Evolutionary conservation across 1,140 invertebrate genomes (phyloP).

Genomic region (Oncopodura yosiiana): DNA sequence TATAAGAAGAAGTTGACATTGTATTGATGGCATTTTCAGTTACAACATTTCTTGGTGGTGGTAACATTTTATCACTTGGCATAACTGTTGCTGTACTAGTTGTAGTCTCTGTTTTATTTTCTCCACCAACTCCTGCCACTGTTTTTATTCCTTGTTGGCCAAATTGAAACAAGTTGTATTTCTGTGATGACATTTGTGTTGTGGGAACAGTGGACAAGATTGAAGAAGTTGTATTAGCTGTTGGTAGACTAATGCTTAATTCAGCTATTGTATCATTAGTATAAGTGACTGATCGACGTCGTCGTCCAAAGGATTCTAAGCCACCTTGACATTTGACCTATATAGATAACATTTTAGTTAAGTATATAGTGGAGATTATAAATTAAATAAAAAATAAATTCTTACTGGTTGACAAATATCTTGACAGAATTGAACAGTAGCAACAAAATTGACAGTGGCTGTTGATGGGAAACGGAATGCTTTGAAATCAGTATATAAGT

Average conservation of each 20-base stretch:
- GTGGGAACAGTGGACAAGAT: slow-evolving; percentile 10
- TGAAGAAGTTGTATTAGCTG: slow-evolving; percentile 6
- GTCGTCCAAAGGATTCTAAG: slow-evolving; percentile 39
- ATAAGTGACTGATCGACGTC: slow-evolving; percentile 26
- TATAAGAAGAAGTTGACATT: too few relatives aligned
- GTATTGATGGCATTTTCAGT: too few relatives aligned
- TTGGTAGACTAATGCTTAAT: slow-evolving; percentile 2
- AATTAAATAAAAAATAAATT: background rate
- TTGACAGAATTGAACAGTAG: slow-evolving; percentile 48
- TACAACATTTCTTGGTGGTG: background rate
- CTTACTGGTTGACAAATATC: slow-evolving; percentile 44
- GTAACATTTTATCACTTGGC: background rate
- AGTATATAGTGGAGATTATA: background rate
- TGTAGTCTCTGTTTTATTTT: too few relatives aligned
- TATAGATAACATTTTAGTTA: background rate
- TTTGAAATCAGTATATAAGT: slow-evolving; percentile 44
- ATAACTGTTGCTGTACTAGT: too few relatives aligned
- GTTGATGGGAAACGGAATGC: slow-evolving; percentile 48
- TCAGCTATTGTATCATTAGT: slow-evolving; percentile 32
- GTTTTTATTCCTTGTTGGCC: too few relatives aligned
- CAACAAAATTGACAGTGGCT: slow-evolving; percentile 46
- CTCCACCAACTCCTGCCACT: background rate
- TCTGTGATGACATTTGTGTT: slow-evolving; percentile 13
- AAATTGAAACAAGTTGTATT: slow-evolving; percentile 5
- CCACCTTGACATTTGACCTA: slow-evolving; percentile 38